Evolutionary conservation across 2,888 invertebrate species (phyloP).

Genomic region (Scrobipalpa costella): DNA sequence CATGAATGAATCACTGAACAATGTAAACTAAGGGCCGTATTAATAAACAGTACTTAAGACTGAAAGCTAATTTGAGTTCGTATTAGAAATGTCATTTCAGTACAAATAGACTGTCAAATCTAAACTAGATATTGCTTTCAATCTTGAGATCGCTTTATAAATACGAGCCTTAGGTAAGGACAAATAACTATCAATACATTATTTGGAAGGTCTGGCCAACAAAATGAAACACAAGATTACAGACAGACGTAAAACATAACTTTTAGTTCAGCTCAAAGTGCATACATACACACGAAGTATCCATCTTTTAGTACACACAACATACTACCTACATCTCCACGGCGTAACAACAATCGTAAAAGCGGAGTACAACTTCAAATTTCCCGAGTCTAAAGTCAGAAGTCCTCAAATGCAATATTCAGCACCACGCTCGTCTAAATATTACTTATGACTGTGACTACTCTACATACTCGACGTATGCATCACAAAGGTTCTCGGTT

Average conservation of each 20-base stretch:
- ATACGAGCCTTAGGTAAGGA: no score
- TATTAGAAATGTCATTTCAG: no score
- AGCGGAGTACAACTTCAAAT: neutral
- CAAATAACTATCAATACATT: no score
- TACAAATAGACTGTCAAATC: no score
- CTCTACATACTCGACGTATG: neutral
- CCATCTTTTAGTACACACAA: slow-evolving; percentile 3
- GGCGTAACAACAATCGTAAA: neutral
- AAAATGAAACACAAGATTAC: neutral
- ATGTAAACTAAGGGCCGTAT: no score
- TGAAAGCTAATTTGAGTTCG: no score
- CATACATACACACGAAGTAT: neutral
- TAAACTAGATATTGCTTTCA: no score
- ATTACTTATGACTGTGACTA: slow-evolving; percentile 16
- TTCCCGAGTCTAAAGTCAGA: neutral
- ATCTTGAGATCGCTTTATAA: no score
- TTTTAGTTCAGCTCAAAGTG: neutral
- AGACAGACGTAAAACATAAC: neutral
- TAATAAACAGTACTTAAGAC: no score
- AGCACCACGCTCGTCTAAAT: neutral
- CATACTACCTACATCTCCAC: neutral
- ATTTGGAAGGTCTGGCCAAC: no score
- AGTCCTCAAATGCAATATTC: slow-evolving; percentile 19
- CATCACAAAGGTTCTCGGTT: no score
- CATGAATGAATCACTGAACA: no score